Evolutionary conservation across 2,888 invertebrate genomes (phyloP).

Genomic region (Salpingus planirostris): DNA sequence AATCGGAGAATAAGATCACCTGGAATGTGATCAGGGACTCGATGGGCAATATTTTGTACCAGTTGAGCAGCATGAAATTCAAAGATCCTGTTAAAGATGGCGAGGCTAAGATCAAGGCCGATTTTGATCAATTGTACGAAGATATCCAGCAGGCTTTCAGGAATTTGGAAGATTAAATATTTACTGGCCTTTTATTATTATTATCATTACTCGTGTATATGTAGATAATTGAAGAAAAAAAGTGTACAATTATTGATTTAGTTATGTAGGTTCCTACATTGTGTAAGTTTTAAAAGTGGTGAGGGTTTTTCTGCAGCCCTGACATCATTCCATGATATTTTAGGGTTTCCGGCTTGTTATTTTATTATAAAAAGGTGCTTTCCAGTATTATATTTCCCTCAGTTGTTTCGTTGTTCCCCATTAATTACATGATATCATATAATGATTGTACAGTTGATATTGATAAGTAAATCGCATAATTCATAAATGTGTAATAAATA

Average conservation of each 20-base stretch:
- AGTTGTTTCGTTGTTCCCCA: too few species aligned
- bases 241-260: neutral
- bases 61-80: conserved; percentile 98
- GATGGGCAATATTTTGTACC: conserved; percentile 93
- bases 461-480: too few species aligned
- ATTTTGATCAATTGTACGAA: conserved; percentile 94
- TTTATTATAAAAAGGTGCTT: too few species aligned
- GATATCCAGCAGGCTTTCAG: conserved; percentile 97
- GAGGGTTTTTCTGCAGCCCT: neutral
- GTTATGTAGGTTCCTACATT: neutral
- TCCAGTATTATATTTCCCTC: too few species aligned
- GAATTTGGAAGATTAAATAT: conserved; percentile 97
- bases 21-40: conserved; percentile 97
- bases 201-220: too few species aligned
- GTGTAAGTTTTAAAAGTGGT: neutral
- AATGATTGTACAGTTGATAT: too few species aligned
- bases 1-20: conserved; percentile 98
- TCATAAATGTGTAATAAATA: too few species aligned
- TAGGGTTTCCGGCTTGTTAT: neutral
- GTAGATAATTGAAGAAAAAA: conserved; percentile 1
- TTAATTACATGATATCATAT: too few species aligned
- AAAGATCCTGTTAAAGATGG: conserved; percentile 99
- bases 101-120: conserved; percentile 92
- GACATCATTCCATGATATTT: neutral
- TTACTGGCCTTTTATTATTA: too few species aligned